Evolutionary conservation across 2,888 invertebrate genomes (phyloP).

Genomic region (Coenonympha arcania): DNA sequence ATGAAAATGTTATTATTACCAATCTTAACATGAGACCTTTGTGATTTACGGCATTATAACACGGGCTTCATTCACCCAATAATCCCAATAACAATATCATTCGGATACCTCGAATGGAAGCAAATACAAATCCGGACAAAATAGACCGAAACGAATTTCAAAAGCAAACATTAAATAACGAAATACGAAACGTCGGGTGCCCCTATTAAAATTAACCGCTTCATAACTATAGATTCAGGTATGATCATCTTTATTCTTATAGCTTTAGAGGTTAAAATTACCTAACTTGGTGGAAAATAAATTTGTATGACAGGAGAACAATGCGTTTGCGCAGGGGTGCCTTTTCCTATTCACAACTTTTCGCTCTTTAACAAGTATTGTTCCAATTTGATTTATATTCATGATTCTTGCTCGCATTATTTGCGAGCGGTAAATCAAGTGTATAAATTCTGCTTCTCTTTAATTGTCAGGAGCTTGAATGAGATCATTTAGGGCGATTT

Average conservation of each 20-base stretch:
- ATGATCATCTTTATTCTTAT: conserved; percentile 9
- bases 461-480: conserved; percentile 29
- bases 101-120: conserved; percentile 23
- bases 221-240: neutral
- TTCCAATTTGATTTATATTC: conserved; percentile 74
- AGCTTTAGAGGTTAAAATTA: conserved; percentile 30
- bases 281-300: conserved; percentile 4
- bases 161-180: conserved; percentile 67
- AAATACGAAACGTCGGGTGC: conserved; percentile 66
- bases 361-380: conserved; percentile 70
- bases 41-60: conserved; percentile 22
- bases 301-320: conserved; percentile 38
- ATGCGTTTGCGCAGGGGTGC: conserved; percentile 58
- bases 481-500: conserved; percentile 10
- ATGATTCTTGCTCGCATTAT: conserved; percentile 66
- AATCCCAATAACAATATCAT: conserved; percentile 21
- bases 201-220: conserved; percentile 39
- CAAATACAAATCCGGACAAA: conserved; percentile 41
- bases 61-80: conserved; percentile 19
- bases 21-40: conserved; percentile 16
- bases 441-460: conserved; percentile 46
- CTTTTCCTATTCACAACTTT: conserved; percentile 66
- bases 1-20: conserved; percentile 1
- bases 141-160: conserved; percentile 70
- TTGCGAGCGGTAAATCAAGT: conserved; percentile 63